Base-by-base conservation (phyloP, 1,140 invertebrate species). In the Eumeta japonica region DNA sequence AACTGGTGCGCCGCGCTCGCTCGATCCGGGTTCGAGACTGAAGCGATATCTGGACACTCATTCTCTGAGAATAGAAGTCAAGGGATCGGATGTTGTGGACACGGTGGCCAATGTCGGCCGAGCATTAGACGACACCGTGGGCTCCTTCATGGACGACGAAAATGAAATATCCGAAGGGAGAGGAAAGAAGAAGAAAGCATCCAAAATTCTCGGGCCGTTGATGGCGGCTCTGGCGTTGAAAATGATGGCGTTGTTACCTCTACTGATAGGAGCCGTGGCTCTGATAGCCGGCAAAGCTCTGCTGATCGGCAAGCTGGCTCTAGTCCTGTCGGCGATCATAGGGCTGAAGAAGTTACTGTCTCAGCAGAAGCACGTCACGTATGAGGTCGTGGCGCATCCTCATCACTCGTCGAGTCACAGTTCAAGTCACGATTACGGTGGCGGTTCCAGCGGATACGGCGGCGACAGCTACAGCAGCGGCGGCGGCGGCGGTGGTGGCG, bases 241-340 rank as follows among this genome's bases (percentile, higher is more conserved):
- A 65, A 81, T 86, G 39, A 87, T 87, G 46, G 85, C 88, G 14
- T 66, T 91, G 11, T 67, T 89, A 43, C 88, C 88, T 3, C 59
- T 91, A 32, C 81, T 87, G 1, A 78, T 91, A 5, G 87, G 86
- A 16, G 86, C 83, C 19, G 89, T 90, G 43, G 89, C 88, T 10
- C 63, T 90, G 43, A 88, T 91, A 47, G 89, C 89, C 28, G 89
- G 89, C 39, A 91, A 91, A 62, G 89, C 89, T 33, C 76, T 91
- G 49, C 61, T 91, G 37, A 84, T 91, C 48, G 89, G 88, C 52
- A 91, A 90, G 65, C 83, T 91, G 48, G 89, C 89, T 3, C 76
- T 91, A 33, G 85, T 91, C 0, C 79, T 91, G 12, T 87, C 88
- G 0, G 83, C 86, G 32, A 86, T 91, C 20, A 89, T 90, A 48